phyloP scores from a whole-genome alignment of 2,888 invertebrate species.

The Leucoptera coffeella region DNA sequence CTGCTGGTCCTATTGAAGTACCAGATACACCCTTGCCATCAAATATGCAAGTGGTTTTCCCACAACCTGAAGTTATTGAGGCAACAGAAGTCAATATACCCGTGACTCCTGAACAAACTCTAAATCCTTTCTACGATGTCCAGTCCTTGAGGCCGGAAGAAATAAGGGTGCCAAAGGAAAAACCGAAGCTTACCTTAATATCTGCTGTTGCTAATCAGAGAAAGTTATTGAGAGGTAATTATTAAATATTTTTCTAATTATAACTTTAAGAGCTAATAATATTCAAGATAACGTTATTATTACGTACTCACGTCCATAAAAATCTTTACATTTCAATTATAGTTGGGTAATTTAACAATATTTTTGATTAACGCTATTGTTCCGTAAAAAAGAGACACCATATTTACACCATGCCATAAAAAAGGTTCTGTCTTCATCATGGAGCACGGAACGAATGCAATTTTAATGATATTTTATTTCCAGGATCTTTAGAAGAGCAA shows the following conservation, averaged over 20 bases:
- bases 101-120: slow-evolving; percentile 17
- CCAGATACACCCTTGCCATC: background rate
- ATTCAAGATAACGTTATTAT: too few species aligned
- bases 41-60: too few species aligned
- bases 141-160: slow-evolving; percentile 41
- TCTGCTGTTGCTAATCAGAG: slow-evolving; percentile 55
- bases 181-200: slow-evolving; percentile 50
- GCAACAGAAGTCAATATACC: slow-evolving; percentile 10
- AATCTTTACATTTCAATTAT: too few species aligned
- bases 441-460: too few species aligned
- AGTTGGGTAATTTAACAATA: too few species aligned
- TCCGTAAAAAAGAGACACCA: too few species aligned
- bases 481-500: slow-evolving; percentile 66
- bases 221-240: slow-evolving; percentile 50
- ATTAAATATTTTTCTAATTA: background rate
- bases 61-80: slow-evolving; percentile 2
- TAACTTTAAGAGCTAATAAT: background rate
- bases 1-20: background rate
- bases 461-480: too few species aligned
- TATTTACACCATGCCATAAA: too few species aligned
- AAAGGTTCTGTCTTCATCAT: too few species aligned
- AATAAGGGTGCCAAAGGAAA: slow-evolving; percentile 48
- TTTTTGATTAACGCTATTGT: too few species aligned
- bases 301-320: too few species aligned
- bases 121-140: slow-evolving; percentile 26